These are phyloP conservation scores for Cochlearius cochlearius DNA, from an alignment of 2,113 vertebrate genomes.

Conservation along the genomic window DNA sequence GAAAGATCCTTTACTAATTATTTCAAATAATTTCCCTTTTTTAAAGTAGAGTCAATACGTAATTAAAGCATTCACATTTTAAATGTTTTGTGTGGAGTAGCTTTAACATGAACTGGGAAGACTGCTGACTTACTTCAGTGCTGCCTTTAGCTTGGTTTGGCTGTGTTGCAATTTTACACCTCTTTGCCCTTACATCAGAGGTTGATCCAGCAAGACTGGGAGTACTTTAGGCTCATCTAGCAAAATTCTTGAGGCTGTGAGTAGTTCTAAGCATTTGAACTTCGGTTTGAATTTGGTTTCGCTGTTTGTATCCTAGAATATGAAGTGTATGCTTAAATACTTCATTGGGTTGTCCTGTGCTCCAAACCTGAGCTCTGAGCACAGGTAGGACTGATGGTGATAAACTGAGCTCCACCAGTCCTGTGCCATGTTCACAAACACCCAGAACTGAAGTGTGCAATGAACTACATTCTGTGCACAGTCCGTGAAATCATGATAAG, in stretches of 20 bases:
- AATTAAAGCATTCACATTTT: not conserved
- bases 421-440: not conserved
- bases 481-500: not conserved
- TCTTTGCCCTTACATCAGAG: not conserved
- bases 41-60: not conserved
- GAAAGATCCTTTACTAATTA: not conserved
- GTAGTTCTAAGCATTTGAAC: not conserved
- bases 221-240: not conserved
- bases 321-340: not conserved
- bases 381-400: fast-evolving
- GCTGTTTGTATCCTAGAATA: not conserved
- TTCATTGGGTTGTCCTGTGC: not conserved
- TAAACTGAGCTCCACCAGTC: not conserved
- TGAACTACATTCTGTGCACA: not conserved
- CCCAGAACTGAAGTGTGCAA: not conserved
- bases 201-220: not conserved
- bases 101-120: not conserved
- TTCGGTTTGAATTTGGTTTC: not conserved
- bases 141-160: not conserved
- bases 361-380: not conserved
- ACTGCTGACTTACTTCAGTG: not conserved
- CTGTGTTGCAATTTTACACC: not conserved
- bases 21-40: not conserved
- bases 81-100: not conserved
- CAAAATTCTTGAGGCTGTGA: not conserved